Evolutionary conservation across 2,888 invertebrate species (phyloP), one percentile per base, ranked within the genome.

Genomic region (Orthonychiurus folsomi): DNA sequence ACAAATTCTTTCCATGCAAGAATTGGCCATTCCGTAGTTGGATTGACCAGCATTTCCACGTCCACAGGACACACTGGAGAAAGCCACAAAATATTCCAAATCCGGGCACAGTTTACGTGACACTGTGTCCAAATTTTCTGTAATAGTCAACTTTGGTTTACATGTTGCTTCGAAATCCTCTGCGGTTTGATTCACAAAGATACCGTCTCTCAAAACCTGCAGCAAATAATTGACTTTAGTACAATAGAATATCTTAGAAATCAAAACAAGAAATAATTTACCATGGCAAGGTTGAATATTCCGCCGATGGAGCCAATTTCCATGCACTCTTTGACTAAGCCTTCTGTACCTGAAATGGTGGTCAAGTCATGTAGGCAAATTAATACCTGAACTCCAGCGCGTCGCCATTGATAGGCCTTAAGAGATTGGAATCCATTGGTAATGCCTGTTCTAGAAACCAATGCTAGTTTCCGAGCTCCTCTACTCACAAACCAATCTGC

Each of bases 41-140:
- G 88, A 85, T 79, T 94, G 94, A 0, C 93, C 93, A 3, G 87
- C 86, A 77, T 93, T 93, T 71, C 94, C 94, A 24, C 92, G 83
- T 20, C 93, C 93, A 75, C 93, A 92, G 0, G 89, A 87, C 3
- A 93, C 89, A 21, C 93, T 93, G 0, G 93, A 93, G 79, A 93
- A 94, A 23, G 89, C 85, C 0, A 94, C 92, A 76, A 94, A 94
- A 78, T 87, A 83, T 74, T 80, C 76, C 52, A 83, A 73, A 1
- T 79, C 53, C 0, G 81, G 81, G 64, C 86, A 86, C 61, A 81
- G 66, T 53, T 77, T 77, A 56, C 88, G 80, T 0, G 84, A 83
- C 1, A 83, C 75, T 63, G 81, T 79, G 75, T 95, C 93, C 69
- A 94, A 79, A 75, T 88, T 80, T 73, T 83, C 77, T 0, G 93